phyloP scores from a whole-genome alignment of 2,113 vertebrate species.

The Charadrius vociferus region DNA sequence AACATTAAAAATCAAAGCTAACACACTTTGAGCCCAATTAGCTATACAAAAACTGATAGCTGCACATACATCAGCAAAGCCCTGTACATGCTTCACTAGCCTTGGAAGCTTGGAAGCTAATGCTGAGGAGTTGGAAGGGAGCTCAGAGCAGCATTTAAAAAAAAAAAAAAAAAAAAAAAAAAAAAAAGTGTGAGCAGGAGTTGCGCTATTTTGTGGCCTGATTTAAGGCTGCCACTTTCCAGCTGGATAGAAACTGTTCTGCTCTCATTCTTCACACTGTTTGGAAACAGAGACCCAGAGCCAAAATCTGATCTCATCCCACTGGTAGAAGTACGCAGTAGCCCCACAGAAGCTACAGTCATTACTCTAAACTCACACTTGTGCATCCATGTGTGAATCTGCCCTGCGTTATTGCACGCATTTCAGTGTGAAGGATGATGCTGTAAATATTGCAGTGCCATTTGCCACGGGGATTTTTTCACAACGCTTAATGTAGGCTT shows the following conservation, averaged over 20 bases:
- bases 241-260: slow-evolving; percentile 36
- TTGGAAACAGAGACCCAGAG: slow-evolving; percentile 37
- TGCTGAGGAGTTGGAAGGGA: background rate
- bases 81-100: background rate
- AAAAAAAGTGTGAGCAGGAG: background rate
- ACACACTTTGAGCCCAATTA: background rate
- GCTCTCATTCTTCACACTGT: background rate
- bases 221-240: slow-evolving; percentile 45
- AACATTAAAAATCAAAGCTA: slow-evolving; percentile 48
- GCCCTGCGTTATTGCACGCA: background rate
- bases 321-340: background rate
- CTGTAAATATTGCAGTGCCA: background rate
- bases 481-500: background rate
- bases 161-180: background rate
- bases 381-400: background rate
- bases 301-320: slow-evolving; percentile 51
- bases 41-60: background rate
- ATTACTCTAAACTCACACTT: background rate
- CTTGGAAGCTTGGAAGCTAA: slow-evolving; percentile 11
- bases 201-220: slow-evolving; percentile 8
- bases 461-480: background rate
- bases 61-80: background rate
- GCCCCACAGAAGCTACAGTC: slow-evolving; percentile 40
- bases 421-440: background rate
- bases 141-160: background rate